A percentile compares a stretch with the other conserved stretches of the same genome.
phyloP scores from a whole-genome alignment of 2,113 vertebrate species.

The Orthonyx spaldingii region DNA sequence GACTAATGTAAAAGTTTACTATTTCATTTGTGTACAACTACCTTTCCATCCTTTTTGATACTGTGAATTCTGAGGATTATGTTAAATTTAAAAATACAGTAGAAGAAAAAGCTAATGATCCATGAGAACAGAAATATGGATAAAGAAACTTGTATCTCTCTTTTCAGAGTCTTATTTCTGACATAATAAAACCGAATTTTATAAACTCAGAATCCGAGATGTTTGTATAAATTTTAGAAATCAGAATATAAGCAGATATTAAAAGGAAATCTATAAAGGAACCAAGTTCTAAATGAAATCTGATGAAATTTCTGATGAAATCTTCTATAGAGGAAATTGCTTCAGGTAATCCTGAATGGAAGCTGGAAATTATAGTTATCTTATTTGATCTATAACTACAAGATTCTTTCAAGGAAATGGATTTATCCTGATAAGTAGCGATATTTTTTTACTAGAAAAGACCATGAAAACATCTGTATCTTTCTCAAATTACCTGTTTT shows the following conservation, averaged over 20 bases:
- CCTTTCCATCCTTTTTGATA: neutral
- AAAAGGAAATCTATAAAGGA: neutral
- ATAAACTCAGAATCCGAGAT: neutral
- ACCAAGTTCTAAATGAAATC: neutral
- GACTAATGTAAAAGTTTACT: neutral
- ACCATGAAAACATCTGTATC: neutral
- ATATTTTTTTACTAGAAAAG: neutral
- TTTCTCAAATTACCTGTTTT: neutral
- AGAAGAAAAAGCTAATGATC: neutral
- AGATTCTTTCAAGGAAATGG: neutral
- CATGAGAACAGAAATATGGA: neutral
- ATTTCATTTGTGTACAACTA: neutral
- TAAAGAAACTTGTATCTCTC: neutral
- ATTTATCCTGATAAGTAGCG: neutral
- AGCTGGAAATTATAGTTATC: neutral
- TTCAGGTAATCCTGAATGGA: neutral
- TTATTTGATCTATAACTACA: neutral
- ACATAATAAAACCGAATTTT: neutral
- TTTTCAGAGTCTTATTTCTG: neutral
- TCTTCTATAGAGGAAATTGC: neutral
- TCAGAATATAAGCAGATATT: neutral
- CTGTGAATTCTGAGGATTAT: neutral
- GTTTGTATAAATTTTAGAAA: neutral
- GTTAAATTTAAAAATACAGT: neutral
- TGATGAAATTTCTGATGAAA: neutral